Base-by-base conservation (phyloP, 1,140 invertebrate species). In the Scaptomyza hsui region DNA sequence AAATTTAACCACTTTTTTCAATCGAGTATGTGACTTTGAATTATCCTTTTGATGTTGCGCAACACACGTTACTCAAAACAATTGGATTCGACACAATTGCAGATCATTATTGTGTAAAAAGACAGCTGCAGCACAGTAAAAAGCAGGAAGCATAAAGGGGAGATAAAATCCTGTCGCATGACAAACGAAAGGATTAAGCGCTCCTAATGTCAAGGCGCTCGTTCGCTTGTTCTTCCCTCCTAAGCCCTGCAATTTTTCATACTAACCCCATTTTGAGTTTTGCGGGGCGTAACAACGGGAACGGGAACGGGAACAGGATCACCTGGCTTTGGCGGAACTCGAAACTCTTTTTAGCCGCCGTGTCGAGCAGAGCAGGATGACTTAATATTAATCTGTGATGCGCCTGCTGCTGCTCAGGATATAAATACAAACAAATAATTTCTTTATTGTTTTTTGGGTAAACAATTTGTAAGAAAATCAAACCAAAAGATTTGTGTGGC, bases 391-490 rank as follows among this genome's bases (percentile, higher is more conserved):
- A 74, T 60, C 74, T 67, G 64, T 48, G 15, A 18, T 18, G 56
- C 56, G 24, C 15, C 44, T 37, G 61, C 45, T 39, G 44, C 19
- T 19, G 45, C 26, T 57, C 52, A n/a, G 60, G 69, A 73, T 82
- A 63, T 82, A 63, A 77, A 79, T 78, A 80, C 81, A 79, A 79
- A 77, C 77, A 86, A 79, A 78, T 67, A 72, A 67, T 72, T 19
- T 57, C 35, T n/a, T n/a, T 12, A n/a, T 37, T 37, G n/a, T 37
- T 32, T 13, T 64, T 57, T 62, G 55, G 76, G 80, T 85, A 85
- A 85, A 79, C 80, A 85, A 79, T 85, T 79, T 71, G 72, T 71
- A 74, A 47, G 41, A 57, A 69, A 78, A 78, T 67, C 74, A 77
- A 77, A 70, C 52, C 71, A 32, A 76, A 76, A 75, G 69, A 81